phyloP scores from a whole-genome alignment of 2,113 vertebrate genomes.

The Tichodroma muraria region DNA sequence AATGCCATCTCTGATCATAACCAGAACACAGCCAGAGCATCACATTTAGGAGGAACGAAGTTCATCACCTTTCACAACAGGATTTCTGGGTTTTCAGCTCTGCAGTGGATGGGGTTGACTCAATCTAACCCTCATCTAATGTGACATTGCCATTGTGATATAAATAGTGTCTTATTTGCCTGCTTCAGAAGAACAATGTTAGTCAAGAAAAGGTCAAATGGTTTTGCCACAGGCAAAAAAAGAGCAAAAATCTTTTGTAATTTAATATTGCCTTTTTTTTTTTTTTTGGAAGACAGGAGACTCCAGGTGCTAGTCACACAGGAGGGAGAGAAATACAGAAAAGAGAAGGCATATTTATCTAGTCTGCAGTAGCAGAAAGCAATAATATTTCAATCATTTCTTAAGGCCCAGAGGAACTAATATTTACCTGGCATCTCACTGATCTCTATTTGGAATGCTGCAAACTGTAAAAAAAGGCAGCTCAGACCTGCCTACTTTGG shows the following conservation, averaged over 20 bases:
- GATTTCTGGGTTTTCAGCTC: not conserved
- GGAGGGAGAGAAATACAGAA: not conserved
- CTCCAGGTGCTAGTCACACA: not conserved
- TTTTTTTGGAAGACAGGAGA: not conserved
- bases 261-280: not conserved
- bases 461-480: not conserved
- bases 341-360: not conserved
- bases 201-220: constrained; percentile 47
- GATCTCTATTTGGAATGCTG: not conserved
- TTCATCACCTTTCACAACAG: not conserved
- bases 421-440: not conserved
- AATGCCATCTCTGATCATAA: not conserved
- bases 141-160: constrained; percentile 1
- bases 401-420: not conserved
- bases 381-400: constrained; percentile 32
- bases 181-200: constrained; percentile 28
- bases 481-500: not conserved
- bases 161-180: constrained; percentile 52
- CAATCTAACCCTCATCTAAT: not conserved
- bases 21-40: not conserved
- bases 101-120: not conserved
- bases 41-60: not conserved
- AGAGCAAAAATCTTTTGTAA: not conserved
- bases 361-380: not conserved
- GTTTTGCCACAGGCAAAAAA: constrained; percentile 12